Conservation (phyloP, 2,113 vertebrate genomes). For the Thryonomys swinderianus region DNA sequence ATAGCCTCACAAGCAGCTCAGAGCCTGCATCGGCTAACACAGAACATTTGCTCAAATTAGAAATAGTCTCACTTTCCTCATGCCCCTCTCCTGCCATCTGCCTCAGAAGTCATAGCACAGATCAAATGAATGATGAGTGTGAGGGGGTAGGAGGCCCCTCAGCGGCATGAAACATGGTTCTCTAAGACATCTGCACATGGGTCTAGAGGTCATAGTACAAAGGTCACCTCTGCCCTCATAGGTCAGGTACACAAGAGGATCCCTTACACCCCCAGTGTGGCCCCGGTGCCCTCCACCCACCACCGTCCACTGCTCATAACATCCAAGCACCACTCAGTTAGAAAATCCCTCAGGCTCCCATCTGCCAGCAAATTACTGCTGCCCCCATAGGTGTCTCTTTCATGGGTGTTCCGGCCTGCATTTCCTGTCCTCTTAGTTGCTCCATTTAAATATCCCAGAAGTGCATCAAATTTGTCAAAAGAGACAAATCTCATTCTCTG, state of each 20-base stretch:
- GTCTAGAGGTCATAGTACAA: not conserved
- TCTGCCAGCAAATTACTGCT: not conserved
- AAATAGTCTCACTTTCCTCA: slow-evolving; percentile 5
- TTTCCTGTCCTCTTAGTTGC: slow-evolving; percentile 49
- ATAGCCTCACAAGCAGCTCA: not conserved
- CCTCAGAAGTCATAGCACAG: not conserved
- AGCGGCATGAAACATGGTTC: accelerated
- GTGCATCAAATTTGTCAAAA: slow-evolving; percentile 62
- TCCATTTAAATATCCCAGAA: slow-evolving; percentile 54
- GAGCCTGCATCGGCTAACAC: not conserved
- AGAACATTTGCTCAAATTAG: not conserved
- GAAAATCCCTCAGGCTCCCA: not conserved
- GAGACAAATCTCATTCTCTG: slow-evolving; percentile 63
- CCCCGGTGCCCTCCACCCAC: not conserved
- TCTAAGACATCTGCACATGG: not conserved
- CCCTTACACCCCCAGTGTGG: not conserved
- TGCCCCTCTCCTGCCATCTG: not conserved
- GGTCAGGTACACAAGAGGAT: not conserved
- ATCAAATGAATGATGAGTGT: not conserved
- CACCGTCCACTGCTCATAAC: not conserved
- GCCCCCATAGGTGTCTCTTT: not conserved
- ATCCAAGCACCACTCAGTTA: not conserved
- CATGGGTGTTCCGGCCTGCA: slow-evolving; percentile 35
- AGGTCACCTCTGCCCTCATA: not conserved
- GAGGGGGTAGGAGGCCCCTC: not conserved